phyloP scores from a whole-genome alignment of 2,797 vertebrate species.

The Uromys caudimaculatus region DNA sequence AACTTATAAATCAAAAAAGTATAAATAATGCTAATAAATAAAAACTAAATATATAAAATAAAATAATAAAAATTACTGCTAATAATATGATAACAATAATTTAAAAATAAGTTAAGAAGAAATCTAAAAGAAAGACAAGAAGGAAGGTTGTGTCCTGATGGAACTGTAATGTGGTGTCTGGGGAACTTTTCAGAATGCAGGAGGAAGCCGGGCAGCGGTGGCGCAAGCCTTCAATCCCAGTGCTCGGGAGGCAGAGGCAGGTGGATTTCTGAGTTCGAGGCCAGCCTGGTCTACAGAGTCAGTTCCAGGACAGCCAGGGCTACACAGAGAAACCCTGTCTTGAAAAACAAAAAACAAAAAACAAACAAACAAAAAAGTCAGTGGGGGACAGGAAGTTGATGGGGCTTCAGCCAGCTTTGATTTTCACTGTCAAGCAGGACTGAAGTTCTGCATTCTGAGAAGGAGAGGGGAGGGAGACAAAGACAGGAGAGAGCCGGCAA shows the following conservation, averaged over 20 bases:
- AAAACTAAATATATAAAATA: not conserved
- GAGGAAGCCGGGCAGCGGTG: too few relatives aligned
- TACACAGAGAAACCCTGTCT: too few relatives aligned
- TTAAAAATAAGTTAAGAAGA: not conserved
- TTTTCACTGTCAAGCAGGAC: constrained; percentile 77
- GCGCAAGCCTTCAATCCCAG: too few relatives aligned
- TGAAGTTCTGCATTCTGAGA: constrained; percentile 60
- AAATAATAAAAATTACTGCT: not conserved
- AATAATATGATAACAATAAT: not conserved
- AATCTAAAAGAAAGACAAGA: not conserved
- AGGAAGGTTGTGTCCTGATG: not conserved
- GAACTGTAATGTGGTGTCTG: not conserved
- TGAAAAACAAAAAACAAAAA: too few relatives aligned
- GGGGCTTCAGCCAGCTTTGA: constrained; percentile 64
- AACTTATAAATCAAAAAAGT: not conserved
- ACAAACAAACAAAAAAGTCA: too few relatives aligned
- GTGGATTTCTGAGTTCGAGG: too few relatives aligned
- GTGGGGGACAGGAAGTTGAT: constrained; percentile 71
- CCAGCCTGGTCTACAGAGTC: too few relatives aligned
- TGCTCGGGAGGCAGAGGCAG: too few relatives aligned
- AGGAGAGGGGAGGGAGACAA: constrained; percentile 42
- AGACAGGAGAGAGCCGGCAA: not conserved
- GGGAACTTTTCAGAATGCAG: not conserved
- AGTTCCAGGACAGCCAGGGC: too few relatives aligned
- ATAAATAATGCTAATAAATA: not conserved